Evolutionary conservation across 2,888 invertebrate genomes (phyloP).

Genomic region (Miltochrista miniata): DNA sequence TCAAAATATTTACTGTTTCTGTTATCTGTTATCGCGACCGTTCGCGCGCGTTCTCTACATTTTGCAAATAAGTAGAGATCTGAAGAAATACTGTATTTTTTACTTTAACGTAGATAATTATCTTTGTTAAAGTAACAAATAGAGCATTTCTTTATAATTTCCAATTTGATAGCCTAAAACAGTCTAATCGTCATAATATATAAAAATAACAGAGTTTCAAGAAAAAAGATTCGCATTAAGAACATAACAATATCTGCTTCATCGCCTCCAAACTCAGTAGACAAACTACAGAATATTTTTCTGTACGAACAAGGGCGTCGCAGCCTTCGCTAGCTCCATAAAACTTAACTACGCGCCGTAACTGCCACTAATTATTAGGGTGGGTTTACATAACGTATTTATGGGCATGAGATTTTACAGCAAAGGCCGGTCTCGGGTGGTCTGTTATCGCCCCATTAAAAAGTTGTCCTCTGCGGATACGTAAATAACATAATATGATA

Average conservation of each 20-base stretch:
- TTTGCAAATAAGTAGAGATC: too few species aligned
- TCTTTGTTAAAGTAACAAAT: too few species aligned
- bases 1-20: too few species aligned
- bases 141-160: too few species aligned
- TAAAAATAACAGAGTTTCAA: too few species aligned
- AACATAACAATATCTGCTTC: too few species aligned
- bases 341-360: conserved; percentile 80
- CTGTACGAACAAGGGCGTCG: conserved; percentile 60
- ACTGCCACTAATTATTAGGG: conserved; percentile 83
- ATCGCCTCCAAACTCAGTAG: conserved; percentile 68
- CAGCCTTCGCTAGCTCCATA: conserved; percentile 68
- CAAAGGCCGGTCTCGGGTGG: conserved; percentile 74
- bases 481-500: conserved; percentile 77
- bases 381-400: conserved; percentile 83
- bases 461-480: conserved; percentile 79
- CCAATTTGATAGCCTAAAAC: too few species aligned
- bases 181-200: too few species aligned
- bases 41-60: too few species aligned
- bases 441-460: conserved; percentile 82
- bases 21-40: too few species aligned
- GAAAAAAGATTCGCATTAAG: conserved; percentile 75
- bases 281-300: conserved; percentile 81
- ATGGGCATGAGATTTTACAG: conserved; percentile 81
- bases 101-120: too few species aligned
- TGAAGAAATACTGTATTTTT: too few species aligned